Evolutionary conservation across 1,140 invertebrate species (phyloP).

Genomic region (Sycophila sp.): DNA sequence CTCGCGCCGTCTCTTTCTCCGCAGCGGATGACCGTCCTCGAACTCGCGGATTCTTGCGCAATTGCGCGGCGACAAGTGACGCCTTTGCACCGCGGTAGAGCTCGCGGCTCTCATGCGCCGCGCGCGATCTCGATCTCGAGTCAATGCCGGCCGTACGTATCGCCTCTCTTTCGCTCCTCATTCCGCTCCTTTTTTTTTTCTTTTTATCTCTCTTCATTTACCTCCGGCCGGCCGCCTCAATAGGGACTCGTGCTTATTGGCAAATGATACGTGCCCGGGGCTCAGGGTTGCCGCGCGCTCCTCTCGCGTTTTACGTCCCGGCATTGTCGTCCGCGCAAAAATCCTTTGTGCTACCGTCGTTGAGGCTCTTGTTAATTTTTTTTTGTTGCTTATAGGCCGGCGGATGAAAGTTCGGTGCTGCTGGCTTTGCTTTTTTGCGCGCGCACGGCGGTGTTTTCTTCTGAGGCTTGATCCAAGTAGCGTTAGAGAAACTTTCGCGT

Average conservation of each 20-base stretch:
- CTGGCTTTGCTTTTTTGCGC: neutral
- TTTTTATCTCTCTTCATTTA: slow-evolving; percentile 11
- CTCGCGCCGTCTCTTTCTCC: neutral
- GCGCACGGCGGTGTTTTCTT: neutral
- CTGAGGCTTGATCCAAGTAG: too few species aligned
- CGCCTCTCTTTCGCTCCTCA: neutral
- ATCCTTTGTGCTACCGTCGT: neutral
- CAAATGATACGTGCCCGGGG: slow-evolving; percentile 14
- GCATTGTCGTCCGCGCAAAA: neutral
- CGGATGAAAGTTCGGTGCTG: slow-evolving; percentile 22
- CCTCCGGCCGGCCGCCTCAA: neutral
- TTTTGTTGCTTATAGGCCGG: neutral
- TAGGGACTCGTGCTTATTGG: slow-evolving; percentile 14
- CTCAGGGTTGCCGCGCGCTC: neutral
- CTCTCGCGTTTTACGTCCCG: neutral
- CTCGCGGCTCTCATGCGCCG: neutral
- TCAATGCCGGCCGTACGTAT: slow-evolving; percentile 8
- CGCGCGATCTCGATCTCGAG: slow-evolving; percentile 11
- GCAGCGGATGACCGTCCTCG: slow-evolving; percentile 50
- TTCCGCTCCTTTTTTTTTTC: neutral
- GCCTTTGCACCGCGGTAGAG: slow-evolving; percentile 44
- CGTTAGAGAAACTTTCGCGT: too few species aligned
- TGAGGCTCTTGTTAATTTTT: neutral
- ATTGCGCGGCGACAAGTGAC: slow-evolving; percentile 46
- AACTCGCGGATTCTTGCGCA: slow-evolving; percentile 50